Percentiles rank a stretch among this genome's conserved stretches.
These are phyloP conservation scores for Epicauta chinensis DNA, from an alignment of 1,140 invertebrate genomes.

Conservation along the genomic window DNA sequence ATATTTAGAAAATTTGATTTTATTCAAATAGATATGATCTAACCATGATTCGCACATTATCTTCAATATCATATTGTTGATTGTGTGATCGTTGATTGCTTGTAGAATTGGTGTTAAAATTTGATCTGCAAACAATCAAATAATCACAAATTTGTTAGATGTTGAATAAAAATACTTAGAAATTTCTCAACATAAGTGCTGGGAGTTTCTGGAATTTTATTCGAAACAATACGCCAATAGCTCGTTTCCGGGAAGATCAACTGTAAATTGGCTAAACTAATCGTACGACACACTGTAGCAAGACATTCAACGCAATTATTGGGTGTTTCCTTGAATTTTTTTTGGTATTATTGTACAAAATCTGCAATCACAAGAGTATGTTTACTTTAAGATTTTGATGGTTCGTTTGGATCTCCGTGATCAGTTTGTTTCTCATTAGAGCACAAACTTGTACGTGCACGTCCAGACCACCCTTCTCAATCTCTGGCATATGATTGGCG, in stretches of 20 bases:
- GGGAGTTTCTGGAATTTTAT: slow-evolving; percentile 40
- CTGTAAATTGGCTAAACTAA: slow-evolving; percentile 66
- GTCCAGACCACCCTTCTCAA: slow-evolving; percentile 44
- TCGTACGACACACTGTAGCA: slow-evolving; percentile 61
- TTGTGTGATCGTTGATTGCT: slow-evolving; percentile 62
- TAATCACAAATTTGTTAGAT: neutral
- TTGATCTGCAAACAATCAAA: slow-evolving; percentile 51
- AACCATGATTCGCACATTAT: slow-evolving; percentile 80
- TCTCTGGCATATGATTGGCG: slow-evolving; percentile 51
- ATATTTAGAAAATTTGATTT: slow-evolving; percentile 68
- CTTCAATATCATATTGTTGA: slow-evolving; percentile 67
- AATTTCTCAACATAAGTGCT: slow-evolving; percentile 57
- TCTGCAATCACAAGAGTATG: slow-evolving; percentile 41
- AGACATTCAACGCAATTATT: slow-evolving; percentile 60
- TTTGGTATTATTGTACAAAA: neutral
- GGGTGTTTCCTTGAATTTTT: slow-evolving; percentile 51
- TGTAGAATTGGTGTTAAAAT: slow-evolving; percentile 65
- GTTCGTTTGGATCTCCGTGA: slow-evolving; percentile 67
- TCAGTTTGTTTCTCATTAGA: slow-evolving; percentile 69
- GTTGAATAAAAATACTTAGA: slow-evolving; percentile 46
- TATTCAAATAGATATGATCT: slow-evolving; percentile 72
- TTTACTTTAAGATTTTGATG: slow-evolving; percentile 64
- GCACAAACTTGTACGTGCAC: slow-evolving; percentile 60
- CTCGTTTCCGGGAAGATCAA: slow-evolving; percentile 65
- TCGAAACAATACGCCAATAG: slow-evolving; percentile 53